Evolutionary conservation across 2,888 invertebrate genomes (phyloP).

Genomic region (Ormyrus labotus): DNA sequence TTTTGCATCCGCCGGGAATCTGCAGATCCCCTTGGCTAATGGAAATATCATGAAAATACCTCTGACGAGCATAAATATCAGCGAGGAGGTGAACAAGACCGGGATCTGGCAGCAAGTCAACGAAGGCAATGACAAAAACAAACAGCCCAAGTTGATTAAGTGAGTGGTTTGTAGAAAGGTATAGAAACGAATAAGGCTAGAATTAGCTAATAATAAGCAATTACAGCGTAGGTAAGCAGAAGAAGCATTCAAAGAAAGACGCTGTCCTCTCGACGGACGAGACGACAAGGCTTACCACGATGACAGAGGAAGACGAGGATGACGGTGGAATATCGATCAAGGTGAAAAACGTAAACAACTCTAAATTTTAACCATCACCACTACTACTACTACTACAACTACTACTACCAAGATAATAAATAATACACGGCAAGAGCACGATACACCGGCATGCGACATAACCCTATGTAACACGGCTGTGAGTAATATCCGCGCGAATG

Average conservation of each 20-base stretch:
- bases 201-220: slow-evolving; percentile 34
- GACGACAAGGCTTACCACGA: slow-evolving; percentile 85
- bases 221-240: slow-evolving; percentile 79
- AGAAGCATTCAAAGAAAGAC: slow-evolving; percentile 84
- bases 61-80: slow-evolving; percentile 89
- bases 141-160: slow-evolving; percentile 69
- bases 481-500: slow-evolving; percentile 66
- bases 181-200: neutral
- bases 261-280: slow-evolving; percentile 78
- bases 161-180: slow-evolving; percentile 58
- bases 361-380: slow-evolving; percentile 69
- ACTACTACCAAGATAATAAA: slow-evolving; percentile 60
- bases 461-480: slow-evolving; percentile 62
- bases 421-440: slow-evolving; percentile 70
- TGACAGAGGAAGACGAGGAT: slow-evolving; percentile 91
- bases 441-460: slow-evolving; percentile 70
- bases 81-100: slow-evolving; percentile 94
- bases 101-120: slow-evolving; percentile 96
- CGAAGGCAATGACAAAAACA: slow-evolving; percentile 80
- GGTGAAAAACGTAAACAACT: slow-evolving; percentile 74
- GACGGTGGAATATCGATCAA: slow-evolving; percentile 79
- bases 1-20: slow-evolving; percentile 78
- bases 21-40: slow-evolving; percentile 91
- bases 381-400: slow-evolving; percentile 54
- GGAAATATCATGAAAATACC: slow-evolving; percentile 95